phyloP scores from a whole-genome alignment of 2,113 vertebrate genomes.

The Leucopsar rothschildi region DNA sequence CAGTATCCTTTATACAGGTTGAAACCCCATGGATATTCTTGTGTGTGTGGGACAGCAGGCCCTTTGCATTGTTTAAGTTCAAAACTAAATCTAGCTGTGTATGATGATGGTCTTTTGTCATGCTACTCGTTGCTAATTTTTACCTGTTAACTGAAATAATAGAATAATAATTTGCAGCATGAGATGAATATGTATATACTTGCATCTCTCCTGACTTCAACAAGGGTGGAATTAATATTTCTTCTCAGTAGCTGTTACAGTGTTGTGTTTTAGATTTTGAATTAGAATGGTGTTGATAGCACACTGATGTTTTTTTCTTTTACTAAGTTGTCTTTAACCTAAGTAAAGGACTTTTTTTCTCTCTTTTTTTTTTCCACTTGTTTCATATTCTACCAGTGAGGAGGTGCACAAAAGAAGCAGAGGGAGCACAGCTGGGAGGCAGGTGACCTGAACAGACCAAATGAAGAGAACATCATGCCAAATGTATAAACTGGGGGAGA shows the following conservation, averaged over 20 bases:
- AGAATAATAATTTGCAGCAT: neutral
- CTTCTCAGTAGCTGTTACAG: neutral
- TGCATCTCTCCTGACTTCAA: neutral
- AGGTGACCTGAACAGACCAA: neutral
- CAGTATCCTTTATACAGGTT: accelerated
- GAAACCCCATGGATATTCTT: neutral
- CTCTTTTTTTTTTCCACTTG: neutral
- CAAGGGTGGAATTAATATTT: neutral
- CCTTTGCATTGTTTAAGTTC: neutral
- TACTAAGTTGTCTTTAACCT: neutral
- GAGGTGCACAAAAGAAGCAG: neutral
- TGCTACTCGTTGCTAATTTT: neutral
- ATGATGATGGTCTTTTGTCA: neutral
- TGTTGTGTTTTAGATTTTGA: neutral
- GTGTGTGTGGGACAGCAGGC: neutral
- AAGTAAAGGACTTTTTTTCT: neutral
- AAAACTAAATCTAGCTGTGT: neutral
- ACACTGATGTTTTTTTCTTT: neutral
- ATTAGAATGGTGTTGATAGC: neutral
- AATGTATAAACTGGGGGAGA: neutral
- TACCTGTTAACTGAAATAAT: neutral
- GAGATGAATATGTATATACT: neutral
- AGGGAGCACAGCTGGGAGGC: neutral
- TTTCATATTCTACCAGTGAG: neutral
- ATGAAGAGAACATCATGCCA: neutral